Percentiles rank a stretch among this genome's conserved stretches.
Evolutionary conservation across 2,797 vertebrate genomes (phyloP).

Genomic region (Gallirallus australis): DNA sequence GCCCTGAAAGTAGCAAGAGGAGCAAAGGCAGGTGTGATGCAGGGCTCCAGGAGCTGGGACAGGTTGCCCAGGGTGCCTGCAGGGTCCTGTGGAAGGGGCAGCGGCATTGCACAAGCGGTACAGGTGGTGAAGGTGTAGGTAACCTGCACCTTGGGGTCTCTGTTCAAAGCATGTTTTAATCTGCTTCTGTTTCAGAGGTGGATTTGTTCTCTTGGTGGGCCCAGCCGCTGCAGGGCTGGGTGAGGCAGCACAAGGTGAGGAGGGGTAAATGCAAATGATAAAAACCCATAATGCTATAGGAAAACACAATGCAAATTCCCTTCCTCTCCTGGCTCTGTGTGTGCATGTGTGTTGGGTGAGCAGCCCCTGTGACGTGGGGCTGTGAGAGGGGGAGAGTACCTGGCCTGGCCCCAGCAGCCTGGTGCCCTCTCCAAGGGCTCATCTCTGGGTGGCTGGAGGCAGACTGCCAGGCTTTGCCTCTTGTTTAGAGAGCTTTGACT

Average conservation of each 20-base stretch:
- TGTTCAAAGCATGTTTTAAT: background rate
- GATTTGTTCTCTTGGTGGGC: background rate
- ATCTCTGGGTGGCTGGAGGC: background rate
- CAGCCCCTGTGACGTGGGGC: background rate
- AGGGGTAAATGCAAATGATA: background rate
- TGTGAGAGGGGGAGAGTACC: background rate
- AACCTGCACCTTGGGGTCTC: background rate
- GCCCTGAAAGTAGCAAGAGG: background rate
- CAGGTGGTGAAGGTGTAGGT: background rate
- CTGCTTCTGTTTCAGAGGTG: background rate
- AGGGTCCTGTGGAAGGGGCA: background rate
- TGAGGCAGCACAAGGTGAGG: background rate
- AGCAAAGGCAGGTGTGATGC: background rate
- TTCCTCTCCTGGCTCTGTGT: background rate
- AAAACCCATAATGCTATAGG: background rate
- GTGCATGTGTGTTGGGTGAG: background rate
- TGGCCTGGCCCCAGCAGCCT: background rate
- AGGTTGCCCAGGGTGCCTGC: background rate
- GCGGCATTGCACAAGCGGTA: fast-evolving
- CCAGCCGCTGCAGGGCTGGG: background rate
- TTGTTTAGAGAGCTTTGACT: conserved; percentile 29
- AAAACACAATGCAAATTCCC: background rate
- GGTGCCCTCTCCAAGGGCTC: background rate
- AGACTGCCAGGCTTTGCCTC: background rate
- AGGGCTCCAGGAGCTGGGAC: no score